Base-by-base conservation (phyloP, 35 echinoderm and acorn worm species). In the Eucidaris tribuloides region DNA sequence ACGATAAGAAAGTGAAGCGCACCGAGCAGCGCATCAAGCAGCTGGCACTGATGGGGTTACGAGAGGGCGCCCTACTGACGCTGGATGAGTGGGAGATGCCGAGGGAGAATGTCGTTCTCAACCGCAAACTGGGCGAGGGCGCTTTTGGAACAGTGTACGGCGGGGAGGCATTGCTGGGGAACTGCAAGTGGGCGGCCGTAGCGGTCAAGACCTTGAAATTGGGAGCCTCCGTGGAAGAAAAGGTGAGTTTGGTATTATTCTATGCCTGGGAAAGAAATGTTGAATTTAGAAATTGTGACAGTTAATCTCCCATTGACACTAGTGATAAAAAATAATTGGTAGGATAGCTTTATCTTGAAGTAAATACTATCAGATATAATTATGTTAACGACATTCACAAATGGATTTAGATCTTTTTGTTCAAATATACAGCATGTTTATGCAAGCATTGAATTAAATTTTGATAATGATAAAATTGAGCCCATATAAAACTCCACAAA, bases 131-230 rank as follows among this genome's bases (percentile, higher is more conserved):
- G 24, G 93, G 93, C 6, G 93, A 96, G 62, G 93, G 93, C 20
- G 93, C 93, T 27, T 96, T 96, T 87, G 93, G 93, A 29, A 96
- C 93, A 42, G 93, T 96, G 2, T 96, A 96, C 46, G 93, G 93
- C 3, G 93, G 93, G 13, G 88, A 96, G 38, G 93, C 93, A 32
- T 49, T 96, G 57, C 54, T 96, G 42, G 80, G 68, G 30, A 76
- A 66, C 15, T 55, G 64, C 18, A 84, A 81, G 45, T 96, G 93
- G 93, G 88, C 54, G 15, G 93, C 88, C 9, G 93, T 96, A 2
- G 93, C 93, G 32, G 93, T 96, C 24, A 96, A 96, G 55, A 96
- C 93, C 0, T 72, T 96, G 11, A 91, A 96, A 58, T 56, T 96
- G 46, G 93, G 82, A 9, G 91, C 93, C 52, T 85, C 93, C 32